Conservation (phyloP, 1,140 invertebrate genomes). For the Macrobrachium nipponense region DNA sequence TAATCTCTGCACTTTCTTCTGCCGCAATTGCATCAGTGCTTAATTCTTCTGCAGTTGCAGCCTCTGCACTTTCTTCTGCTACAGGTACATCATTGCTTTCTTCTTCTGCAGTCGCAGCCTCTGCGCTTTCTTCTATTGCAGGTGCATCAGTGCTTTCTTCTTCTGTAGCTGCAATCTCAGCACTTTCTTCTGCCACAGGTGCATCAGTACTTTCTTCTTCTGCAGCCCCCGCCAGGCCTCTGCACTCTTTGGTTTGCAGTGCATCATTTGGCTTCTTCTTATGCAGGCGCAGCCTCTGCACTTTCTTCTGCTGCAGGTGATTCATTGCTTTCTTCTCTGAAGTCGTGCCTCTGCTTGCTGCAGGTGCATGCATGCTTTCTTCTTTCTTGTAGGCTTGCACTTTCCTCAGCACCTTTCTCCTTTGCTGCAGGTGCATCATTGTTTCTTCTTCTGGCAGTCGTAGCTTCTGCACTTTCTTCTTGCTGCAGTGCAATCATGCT, state of each 20-base stretch:
- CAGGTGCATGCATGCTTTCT: too few species aligned
- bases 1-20: background rate
- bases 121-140: background rate
- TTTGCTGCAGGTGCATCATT: too few species aligned
- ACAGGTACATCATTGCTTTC: background rate
- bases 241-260: background rate
- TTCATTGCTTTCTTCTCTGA: too few species aligned
- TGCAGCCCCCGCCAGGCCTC: background rate
- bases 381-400: too few species aligned
- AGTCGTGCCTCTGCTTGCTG: too few species aligned
- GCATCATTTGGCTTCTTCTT: background rate
- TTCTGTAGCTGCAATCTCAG: background rate
- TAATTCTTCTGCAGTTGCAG: background rate
- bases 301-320: too few species aligned
- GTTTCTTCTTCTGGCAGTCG: too few species aligned
- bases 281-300: background rate
- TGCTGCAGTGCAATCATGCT: too few species aligned
- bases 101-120: background rate
- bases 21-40: background rate
- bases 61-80: background rate
- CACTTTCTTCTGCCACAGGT: background rate
- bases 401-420: too few species aligned
- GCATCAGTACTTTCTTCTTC: background rate
- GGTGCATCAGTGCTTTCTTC: background rate
- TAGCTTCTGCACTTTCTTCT: too few species aligned